These are phyloP conservation scores for Peromyscus nudipes DNA, from an alignment of 2,797 vertebrate genomes.

Conservation along the genomic window DNA sequence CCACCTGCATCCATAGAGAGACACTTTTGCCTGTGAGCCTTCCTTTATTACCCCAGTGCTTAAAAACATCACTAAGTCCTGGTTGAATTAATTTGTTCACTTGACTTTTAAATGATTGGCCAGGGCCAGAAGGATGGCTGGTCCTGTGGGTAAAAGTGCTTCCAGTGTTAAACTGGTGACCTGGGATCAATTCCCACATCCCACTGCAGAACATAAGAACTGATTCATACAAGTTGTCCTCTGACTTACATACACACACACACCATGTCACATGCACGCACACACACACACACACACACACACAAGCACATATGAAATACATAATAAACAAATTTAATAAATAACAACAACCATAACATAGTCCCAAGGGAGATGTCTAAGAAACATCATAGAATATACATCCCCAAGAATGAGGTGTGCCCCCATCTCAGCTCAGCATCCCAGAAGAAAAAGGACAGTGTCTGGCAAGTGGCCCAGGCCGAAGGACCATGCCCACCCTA, in stretches of 20 bases:
- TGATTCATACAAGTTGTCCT: background rate
- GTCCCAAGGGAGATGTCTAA: background rate
- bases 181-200: background rate
- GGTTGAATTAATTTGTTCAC: background rate
- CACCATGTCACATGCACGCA: background rate
- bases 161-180: background rate
- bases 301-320: background rate
- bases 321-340: background rate
- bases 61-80: background rate
- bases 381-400: background rate
- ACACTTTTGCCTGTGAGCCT: background rate
- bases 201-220: background rate
- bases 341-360: background rate
- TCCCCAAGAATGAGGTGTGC: background rate
- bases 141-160: background rate
- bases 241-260: background rate
- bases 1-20: background rate
- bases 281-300: background rate
- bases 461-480: background rate
- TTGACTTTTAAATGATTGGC: background rate
- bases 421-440: accelerated
- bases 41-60: background rate
- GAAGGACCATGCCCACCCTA: background rate
- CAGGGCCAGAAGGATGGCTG: background rate
- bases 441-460: background rate